Conservation (phyloP, 2,888 invertebrate genomes). For the Drosophila mulleri region DNA sequence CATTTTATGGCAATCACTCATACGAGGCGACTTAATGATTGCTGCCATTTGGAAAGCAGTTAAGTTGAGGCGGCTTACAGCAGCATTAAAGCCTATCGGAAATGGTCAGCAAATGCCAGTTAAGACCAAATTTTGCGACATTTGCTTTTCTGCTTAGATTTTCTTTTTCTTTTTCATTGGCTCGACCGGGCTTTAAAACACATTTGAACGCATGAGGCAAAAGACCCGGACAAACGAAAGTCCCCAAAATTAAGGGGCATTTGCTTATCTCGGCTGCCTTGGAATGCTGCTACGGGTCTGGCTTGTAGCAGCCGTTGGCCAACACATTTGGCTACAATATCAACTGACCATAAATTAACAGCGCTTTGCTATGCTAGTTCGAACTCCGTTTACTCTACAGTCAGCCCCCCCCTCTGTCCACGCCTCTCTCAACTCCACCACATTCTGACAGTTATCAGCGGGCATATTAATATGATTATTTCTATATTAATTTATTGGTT, state of each 20-base stretch:
- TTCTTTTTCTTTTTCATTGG: no score
- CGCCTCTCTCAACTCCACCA: neutral
- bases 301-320: neutral
- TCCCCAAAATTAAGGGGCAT: conserved; percentile 4
- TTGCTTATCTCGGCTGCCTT: conserved; percentile 23
- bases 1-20: conserved; percentile 70
- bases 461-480: conserved; percentile 76
- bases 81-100: conserved; percentile 48
- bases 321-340: neutral
- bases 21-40: conserved; percentile 65
- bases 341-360: conserved; percentile 21
- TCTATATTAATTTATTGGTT: conserved; percentile 78
- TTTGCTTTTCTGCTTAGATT: neutral
- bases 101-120: conserved; percentile 62
- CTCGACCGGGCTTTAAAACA: conserved; percentile 59
- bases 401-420: neutral
- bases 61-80: conserved; percentile 62
- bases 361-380: conserved; percentile 1
- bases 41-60: conserved; percentile 68
- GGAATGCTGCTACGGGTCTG: conserved; percentile 4
- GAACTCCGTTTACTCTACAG: neutral
- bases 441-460: conserved; percentile 69
- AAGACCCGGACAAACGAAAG: neutral
- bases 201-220: conserved; percentile 36
- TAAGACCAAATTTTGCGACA: conserved; percentile 18